Conservation (phyloP, 2,888 invertebrate genomes). For the Thymelicus sylvestris region DNA sequence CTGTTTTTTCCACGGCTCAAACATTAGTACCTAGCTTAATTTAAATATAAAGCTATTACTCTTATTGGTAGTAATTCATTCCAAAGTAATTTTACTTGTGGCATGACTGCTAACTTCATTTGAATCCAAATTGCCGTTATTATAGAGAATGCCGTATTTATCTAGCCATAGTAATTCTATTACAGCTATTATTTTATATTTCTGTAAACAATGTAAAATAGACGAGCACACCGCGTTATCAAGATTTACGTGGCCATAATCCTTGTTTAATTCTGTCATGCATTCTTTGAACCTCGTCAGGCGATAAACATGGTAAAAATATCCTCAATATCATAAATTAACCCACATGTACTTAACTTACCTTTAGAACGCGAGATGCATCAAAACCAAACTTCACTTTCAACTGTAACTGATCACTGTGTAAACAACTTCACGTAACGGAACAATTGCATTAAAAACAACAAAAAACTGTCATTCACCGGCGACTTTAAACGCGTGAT, state of each 20-base stretch:
- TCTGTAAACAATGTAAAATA: neutral
- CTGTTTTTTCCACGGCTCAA: neutral
- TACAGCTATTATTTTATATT: neutral
- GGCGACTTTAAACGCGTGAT: slow-evolving; percentile 38
- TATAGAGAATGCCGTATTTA: slow-evolving; percentile 9
- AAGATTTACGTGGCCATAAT: neutral
- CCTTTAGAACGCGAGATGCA: neutral
- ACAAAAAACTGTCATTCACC: slow-evolving; percentile 21
- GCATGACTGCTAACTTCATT: neutral
- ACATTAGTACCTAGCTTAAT: neutral
- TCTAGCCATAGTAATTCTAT: neutral
- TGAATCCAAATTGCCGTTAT: slow-evolving; percentile 15
- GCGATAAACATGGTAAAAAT: slow-evolving; percentile 2
- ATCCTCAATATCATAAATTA: neutral
- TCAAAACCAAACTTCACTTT: neutral
- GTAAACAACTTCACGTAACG: too few relatives aligned
- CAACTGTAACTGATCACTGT: neutral
- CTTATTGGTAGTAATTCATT: neutral
- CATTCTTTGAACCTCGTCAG: neutral
- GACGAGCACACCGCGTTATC: neutral
- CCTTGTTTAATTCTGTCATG: neutral
- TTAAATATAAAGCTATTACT: neutral
- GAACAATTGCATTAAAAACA: neutral
- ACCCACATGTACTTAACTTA: neutral
- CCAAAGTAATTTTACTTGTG: neutral